Conservation (phyloP, 1,140 invertebrate species). For the Bombus pascuorum region DNA sequence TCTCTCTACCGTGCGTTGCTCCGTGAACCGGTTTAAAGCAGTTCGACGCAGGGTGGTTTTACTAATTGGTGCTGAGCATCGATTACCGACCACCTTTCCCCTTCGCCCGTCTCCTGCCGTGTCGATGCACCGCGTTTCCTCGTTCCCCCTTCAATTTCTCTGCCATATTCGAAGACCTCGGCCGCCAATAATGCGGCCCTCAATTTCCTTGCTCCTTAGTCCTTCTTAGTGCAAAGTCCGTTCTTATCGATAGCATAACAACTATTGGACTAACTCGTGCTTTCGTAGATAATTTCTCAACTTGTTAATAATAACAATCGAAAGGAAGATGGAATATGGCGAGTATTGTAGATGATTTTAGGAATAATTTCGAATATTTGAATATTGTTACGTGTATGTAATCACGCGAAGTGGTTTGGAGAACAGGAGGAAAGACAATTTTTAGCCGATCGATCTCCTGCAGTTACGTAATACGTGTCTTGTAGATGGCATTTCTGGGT, state of each 20-base stretch:
- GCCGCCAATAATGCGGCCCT: slow-evolving; percentile 8
- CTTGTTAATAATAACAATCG: neutral
- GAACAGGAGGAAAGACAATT: neutral
- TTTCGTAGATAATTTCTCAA: neutral
- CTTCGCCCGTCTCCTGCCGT: neutral
- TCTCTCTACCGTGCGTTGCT: slow-evolving; percentile 70
- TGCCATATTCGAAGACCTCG: slow-evolving; percentile 21
- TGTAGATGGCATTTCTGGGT: slow-evolving; percentile 4
- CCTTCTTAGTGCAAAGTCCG: neutral
- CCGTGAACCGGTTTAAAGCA: slow-evolving; percentile 65
- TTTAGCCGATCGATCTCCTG: slow-evolving; percentile 21
- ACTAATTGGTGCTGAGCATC: slow-evolving; percentile 76
- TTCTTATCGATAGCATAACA: neutral
- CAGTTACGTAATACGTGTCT: slow-evolving; percentile 22
- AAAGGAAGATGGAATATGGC: neutral
- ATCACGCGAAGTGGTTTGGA: neutral
- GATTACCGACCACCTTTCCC: slow-evolving; percentile 68
- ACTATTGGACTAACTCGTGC: neutral
- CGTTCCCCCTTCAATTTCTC: slow-evolving; percentile 36
- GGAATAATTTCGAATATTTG: neutral
- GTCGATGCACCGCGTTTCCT: slow-evolving; percentile 28
- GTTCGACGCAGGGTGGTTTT: slow-evolving; percentile 73
- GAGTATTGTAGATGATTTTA: neutral
- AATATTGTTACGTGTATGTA: neutral
- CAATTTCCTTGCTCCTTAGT: neutral